Evolutionary conservation across 1,140 invertebrate genomes (phyloP), one percentile per base, ranked within the genome.

Genomic region (Drosophila parabipectinata): DNA sequence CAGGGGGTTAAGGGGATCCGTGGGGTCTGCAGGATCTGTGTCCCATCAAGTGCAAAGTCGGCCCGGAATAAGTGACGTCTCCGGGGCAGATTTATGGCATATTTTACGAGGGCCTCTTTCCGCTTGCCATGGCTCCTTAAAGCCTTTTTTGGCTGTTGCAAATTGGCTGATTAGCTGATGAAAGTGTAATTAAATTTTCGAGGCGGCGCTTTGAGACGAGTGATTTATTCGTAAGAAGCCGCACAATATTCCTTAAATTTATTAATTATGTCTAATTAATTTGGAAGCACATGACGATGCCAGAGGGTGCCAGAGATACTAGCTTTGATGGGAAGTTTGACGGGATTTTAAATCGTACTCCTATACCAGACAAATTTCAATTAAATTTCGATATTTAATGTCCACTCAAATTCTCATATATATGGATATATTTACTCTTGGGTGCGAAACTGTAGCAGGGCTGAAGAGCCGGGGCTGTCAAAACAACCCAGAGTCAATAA

Each of bases 261-360:
- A 82, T 82, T 82, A 82, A 82, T 82, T 78, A 74, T 74, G 74
- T 44, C 47, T 61, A 82, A 82, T 82, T 82, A 82, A 78, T 77
- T 82, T 63, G 4, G 30, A 5, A 34, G 44, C 39, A 10, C 12
- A 32, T 10, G 55, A 26, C 8, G 63, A 61, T 26, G 28, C 50
- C 26, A 12, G 59, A 14, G 14, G 14, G 7, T 6, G 4, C 41
- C 24, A 12, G 26, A 28, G 26, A 28, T 4, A 6, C 26, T 7
- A 6, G 18, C 15, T 10, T 8, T 3, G 3, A 34, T 18, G 45
- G 8, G 21, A 18, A 34, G 3, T 10, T 10, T 34, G 10, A 6
- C 0, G 0, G 4, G 26, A 28, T 28, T 28, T 28, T 6, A 28
- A 28, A 28, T 6, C 4, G 26, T 28, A 7, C 5, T 5, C 26